Base-by-base conservation (phyloP, 2,888 invertebrate genomes). In the Eumacrocentrus americanus region DNA sequence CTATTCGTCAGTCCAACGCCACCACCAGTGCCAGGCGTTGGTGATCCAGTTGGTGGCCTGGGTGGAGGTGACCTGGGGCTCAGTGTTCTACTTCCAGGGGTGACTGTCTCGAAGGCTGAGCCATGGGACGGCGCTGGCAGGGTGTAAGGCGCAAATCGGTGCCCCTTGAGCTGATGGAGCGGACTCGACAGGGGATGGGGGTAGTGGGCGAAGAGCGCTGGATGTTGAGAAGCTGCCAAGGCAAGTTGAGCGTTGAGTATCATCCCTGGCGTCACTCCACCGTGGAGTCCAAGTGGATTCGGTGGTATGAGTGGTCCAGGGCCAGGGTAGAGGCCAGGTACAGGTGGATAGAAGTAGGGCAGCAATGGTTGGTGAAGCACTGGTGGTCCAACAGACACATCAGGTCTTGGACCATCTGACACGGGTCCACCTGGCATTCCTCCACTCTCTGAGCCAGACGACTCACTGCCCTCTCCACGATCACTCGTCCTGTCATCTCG, bases 321-420 rank as follows among this genome's bases (percentile, higher is more conserved):
- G 51, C 89, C 86, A 69, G 91, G 91, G 83, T 95, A 95, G 66
- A 95, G 84, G 29, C 94, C 93, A 20, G 84, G 86, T 3, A 80
- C 80, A 51, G 89, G 92, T 34, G 94, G 94, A 81, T 95, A 96
- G 55, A 97, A 88, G 84, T 96, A 96, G 69, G 96, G 95, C 77
- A 96, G 84, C 77, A 92, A 85, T 52, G 94, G 94, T 46, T 95
- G 94, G 76, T 95, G 95, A 47, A 95, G 91, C 46, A 67, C 67
- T 47, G 95, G 95, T 38, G 95, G 95, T 52, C 95, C 96, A 38
- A 96, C 91, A 29, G 94, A 94, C 65, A 95, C 95, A 83, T 96
- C 96, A 16, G 95, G 95, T 66, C 93, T 90, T 0, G 94, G 94
- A 67, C 72, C 86, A 81, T 71, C 84, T 70, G 68, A 87, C 82